Evolutionary conservation across 1,140 invertebrate genomes (phyloP).

Genomic region (Telenomus remus): DNA sequence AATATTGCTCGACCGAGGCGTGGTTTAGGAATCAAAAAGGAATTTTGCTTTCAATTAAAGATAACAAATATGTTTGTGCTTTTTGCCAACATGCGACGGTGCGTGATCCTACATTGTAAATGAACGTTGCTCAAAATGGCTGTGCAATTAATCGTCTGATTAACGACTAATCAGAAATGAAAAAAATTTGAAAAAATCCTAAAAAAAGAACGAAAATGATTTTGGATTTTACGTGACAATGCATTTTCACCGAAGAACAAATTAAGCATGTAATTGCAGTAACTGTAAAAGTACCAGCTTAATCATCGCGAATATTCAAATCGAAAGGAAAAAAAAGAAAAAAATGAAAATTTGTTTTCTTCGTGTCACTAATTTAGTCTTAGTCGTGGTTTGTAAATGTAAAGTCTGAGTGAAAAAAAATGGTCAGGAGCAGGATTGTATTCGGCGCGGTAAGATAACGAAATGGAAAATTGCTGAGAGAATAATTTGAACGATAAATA

Average conservation of each 20-base stretch:
- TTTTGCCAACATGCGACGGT: neutral
- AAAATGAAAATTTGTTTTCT: no score
- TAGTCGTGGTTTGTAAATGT: no score
- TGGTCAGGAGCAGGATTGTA: neutral
- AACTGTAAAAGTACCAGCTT: slow-evolving; percentile 40
- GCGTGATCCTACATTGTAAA: no score
- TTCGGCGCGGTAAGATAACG: neutral
- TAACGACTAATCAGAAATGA: neutral
- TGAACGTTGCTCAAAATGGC: no score
- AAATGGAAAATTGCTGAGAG: slow-evolving; percentile 4
- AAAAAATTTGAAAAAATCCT: no score
- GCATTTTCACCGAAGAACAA: slow-evolving; percentile 26
- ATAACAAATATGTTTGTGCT: slow-evolving; percentile 8
- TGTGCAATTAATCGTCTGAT: no score
- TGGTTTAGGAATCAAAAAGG: slow-evolving; percentile 12
- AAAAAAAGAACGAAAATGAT: neutral
- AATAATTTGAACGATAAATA: slow-evolving; percentile 14
- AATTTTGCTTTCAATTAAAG: slow-evolving; percentile 37
- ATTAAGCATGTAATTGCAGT: slow-evolving; percentile 35
- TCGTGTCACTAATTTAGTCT: no score
- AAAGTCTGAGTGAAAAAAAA: neutral
- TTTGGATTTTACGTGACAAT: slow-evolving; percentile 10
- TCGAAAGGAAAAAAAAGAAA: no score
- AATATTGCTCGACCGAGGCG: slow-evolving; percentile 26
- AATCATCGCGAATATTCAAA: slow-evolving; percentile 18